Conservation (phyloP, 92 coral and sea anemone species). For the Paramuricea clavata region DNA sequence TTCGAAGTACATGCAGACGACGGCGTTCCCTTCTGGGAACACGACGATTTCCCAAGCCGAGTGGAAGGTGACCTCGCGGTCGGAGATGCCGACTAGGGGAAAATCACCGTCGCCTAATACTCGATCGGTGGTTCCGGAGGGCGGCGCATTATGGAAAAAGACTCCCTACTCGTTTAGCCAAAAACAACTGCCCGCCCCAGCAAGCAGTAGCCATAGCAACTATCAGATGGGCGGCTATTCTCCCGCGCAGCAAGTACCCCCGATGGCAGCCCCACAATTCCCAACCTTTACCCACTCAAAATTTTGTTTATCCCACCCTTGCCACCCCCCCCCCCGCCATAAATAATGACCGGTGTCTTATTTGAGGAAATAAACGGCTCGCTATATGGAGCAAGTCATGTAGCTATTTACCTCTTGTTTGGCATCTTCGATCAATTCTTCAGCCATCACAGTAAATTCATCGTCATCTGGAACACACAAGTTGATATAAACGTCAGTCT, state of each 20-base stretch:
- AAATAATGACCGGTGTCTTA: too few species aligned
- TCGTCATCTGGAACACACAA: constrained; percentile 73
- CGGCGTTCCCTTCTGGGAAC: constrained; percentile 38
- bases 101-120: constrained; percentile 2
- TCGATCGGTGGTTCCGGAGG: constrained; percentile 24
- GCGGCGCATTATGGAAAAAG: constrained; percentile 17
- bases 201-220: constrained; percentile 28
- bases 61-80: constrained; percentile 39
- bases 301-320: too few species aligned
- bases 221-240: constrained; percentile 1
- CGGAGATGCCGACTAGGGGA: constrained; percentile 24
- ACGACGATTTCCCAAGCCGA: constrained; percentile 47
- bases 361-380: not conserved
- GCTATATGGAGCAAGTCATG: not conserved
- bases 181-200: constrained; percentile 17
- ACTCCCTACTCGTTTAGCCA: constrained; percentile 8
- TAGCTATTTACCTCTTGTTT: constrained; percentile 84
- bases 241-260: constrained; percentile 26
- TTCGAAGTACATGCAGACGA: constrained; percentile 43
- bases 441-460: constrained; percentile 91
- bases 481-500: not conserved
- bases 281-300: too few species aligned
- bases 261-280: constrained; percentile 83
- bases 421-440: constrained; percentile 95
- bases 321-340: too few species aligned